Base-by-base conservation (phyloP, 2,113 vertebrate species). In the Struthidea cinerea region DNA sequence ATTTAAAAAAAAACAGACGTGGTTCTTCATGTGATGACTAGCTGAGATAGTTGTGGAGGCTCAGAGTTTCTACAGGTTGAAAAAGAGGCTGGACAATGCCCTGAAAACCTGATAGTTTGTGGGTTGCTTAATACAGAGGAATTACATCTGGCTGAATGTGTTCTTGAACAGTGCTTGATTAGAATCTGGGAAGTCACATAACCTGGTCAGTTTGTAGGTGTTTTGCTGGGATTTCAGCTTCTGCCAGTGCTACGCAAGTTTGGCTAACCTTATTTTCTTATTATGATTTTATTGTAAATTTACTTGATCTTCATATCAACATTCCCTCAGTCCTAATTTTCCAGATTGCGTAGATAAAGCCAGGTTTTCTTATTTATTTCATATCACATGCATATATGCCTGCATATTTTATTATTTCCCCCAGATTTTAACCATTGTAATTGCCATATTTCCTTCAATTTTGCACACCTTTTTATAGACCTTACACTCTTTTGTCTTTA, bases 21-120 rank as follows among this genome's bases (percentile, higher is more conserved):
- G 4, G 3, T 13, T 75, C 70, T 85, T 90, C 17, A 32, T 0
- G 1, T 2, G 1, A 39, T 57, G 7, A 67, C 7, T 57, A 75
- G 22, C n/a, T 67, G 27, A 86, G 28, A 44, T 11, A 64, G 11
- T 15, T 8, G 22, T 17, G 15, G 20, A 71, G 11, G 5, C 7
- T 86, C 33, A 56, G 52, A 71, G 8, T 71, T 89, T 30, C 64
- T 7, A 35, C 1, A 52, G 12, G 4, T 13, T 60, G 20, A 35
- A 64, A 86, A 63, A 64, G 5, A 86, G 4, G 4, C 12, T 47
- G 13, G 21, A 73, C 4, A 74, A 53, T 17, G 11, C 57, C 0
- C 69, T 24, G 7, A 69, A 89, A 73, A 93, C 13, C 13, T 60
- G 39, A 19, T 27, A 30, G 27, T 27, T 61, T 87, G 4, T 8